Conservation (phyloP, 2,797 vertebrate genomes). For the Myotis findleyi region DNA sequence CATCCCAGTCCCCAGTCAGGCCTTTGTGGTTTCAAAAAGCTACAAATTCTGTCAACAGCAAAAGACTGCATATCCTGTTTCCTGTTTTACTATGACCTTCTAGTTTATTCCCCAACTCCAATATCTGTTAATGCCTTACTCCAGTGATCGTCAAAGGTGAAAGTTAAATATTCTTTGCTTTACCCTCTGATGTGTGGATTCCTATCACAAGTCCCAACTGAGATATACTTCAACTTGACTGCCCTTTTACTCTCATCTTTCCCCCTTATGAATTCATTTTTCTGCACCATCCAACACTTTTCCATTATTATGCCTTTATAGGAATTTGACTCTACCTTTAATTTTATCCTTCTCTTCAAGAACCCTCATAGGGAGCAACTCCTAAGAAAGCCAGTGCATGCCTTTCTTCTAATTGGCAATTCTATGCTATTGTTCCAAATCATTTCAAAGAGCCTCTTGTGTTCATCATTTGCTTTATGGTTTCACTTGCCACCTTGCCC, state of each 20-base stretch:
- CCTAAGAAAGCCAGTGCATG: background rate
- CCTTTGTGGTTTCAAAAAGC: conserved; percentile 60
- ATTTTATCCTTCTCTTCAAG: conserved; percentile 13
- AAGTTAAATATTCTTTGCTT: background rate
- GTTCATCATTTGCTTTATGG: background rate
- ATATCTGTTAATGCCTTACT: background rate
- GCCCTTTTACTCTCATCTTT: background rate
- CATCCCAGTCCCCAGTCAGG: background rate
- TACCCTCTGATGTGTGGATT: background rate
- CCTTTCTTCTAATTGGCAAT: background rate
- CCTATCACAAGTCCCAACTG: background rate
- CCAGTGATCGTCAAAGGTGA: background rate
- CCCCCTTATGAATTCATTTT: background rate
- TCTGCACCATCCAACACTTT: background rate
- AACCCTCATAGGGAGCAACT: background rate
- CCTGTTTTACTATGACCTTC: background rate
- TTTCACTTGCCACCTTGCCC: background rate
- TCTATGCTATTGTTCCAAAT: background rate
- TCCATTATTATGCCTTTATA: background rate
- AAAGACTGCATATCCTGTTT: conserved; percentile 56
- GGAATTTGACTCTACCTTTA: background rate
- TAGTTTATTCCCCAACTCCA: background rate
- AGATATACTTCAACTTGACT: background rate
- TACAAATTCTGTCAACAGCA: conserved; percentile 48
- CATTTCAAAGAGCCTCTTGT: background rate